Conservation (phyloP, 2,888 invertebrate species). For the Synergus umbraculus region DNA sequence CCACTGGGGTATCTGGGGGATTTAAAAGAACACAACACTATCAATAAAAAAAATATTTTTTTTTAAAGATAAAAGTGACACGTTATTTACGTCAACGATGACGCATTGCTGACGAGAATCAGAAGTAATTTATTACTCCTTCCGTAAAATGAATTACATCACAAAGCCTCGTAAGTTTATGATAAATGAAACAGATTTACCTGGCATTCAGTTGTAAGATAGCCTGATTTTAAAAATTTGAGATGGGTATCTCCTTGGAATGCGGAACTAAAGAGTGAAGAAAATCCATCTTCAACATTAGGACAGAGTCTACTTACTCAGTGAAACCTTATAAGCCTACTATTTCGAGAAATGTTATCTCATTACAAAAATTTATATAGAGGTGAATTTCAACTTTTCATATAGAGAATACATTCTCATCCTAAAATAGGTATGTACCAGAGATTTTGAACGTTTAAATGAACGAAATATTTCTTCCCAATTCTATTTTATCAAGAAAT, state of each 20-base stretch:
- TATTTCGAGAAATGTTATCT: neutral
- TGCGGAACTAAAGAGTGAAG: neutral
- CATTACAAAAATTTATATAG: neutral
- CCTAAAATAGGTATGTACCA: neutral
- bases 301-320: neutral
- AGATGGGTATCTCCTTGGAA: neutral
- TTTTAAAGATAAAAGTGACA: constrained; percentile 21
- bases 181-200: constrained; percentile 36
- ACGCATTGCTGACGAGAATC: constrained; percentile 31
- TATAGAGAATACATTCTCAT: neutral
- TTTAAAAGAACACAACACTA: neutral
- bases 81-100: constrained; percentile 34
- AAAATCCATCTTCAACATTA: neutral
- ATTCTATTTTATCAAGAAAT: too few relatives aligned
- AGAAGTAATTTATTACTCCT: constrained; percentile 31
- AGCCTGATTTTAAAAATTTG: neutral
- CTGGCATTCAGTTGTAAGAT: neutral
- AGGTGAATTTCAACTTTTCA: neutral
- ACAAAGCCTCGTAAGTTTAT: constrained; percentile 19
- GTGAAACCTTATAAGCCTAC: neutral
- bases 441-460: too few relatives aligned
- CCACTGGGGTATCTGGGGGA: neutral
- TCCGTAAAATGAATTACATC: constrained; percentile 22
- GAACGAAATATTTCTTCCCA: too few relatives aligned
- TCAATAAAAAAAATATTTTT: constrained; percentile 25